phyloP scores from a whole-genome alignment of 1,140 invertebrate species.

The Neotoxoptera formosana region DNA sequence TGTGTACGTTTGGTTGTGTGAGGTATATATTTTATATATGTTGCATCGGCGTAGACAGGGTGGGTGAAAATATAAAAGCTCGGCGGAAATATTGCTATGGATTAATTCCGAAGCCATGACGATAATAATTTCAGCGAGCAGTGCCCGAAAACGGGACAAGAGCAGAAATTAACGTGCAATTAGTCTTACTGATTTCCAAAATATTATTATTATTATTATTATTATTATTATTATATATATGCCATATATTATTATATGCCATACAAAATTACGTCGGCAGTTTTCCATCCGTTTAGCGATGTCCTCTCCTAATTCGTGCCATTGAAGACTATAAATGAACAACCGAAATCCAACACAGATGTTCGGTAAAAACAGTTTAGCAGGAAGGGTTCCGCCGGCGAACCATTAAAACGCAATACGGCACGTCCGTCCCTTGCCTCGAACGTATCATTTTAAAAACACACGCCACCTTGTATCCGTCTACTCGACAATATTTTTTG shows the following conservation, averaged over 20 bases:
- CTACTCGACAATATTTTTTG: not conserved
- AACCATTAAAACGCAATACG: not conserved
- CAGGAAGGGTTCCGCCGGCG: not conserved
- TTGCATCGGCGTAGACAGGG: not conserved
- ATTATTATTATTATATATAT: too few species aligned
- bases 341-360: constrained; percentile 8
- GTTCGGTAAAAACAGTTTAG: constrained; percentile 5
- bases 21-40: not conserved
- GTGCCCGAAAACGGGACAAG: not conserved
- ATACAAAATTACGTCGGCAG: not conserved
- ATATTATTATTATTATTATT: not conserved
- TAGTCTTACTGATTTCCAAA: not conserved
- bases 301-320: not conserved
- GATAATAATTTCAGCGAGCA: not conserved
- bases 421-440: not conserved
- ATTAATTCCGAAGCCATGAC: not conserved
- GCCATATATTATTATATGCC: too few species aligned
- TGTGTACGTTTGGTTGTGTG: not conserved
- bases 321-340: not conserved
- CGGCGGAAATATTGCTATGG: not conserved
- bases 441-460: not conserved
- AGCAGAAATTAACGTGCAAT: not conserved
- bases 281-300: not conserved
- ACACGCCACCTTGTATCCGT: not conserved
- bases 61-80: not conserved